These are phyloP conservation scores for Lepisosteus osseus DNA, from an alignment of 2,113 vertebrate genomes.

Conservation along the genomic window DNA sequence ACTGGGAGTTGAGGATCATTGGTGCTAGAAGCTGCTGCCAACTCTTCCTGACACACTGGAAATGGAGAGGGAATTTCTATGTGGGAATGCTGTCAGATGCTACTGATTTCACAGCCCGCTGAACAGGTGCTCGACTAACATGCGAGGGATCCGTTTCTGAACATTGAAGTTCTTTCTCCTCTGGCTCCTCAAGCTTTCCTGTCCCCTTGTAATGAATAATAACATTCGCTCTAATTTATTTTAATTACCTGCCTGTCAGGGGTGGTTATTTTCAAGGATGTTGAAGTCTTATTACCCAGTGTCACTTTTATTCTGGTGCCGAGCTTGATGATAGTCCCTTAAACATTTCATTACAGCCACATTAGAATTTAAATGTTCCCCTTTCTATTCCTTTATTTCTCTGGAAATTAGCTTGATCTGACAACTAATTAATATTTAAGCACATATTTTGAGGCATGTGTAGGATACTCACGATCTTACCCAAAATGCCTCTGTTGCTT, in stretches of 20 bases:
- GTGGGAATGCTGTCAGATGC: constrained; percentile 36
- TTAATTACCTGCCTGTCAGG: constrained; percentile 59
- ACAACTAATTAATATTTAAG: constrained; percentile 47
- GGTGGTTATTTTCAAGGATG: constrained; percentile 57
- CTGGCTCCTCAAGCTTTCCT: constrained; percentile 21
- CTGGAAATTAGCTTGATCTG: constrained; percentile 23
- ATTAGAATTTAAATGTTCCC: constrained; percentile 39
- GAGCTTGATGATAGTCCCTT: constrained; percentile 60
- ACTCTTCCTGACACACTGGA: no score
- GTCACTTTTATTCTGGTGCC: constrained; percentile 53
- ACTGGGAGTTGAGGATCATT: neutral
- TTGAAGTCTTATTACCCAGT: constrained; percentile 57
- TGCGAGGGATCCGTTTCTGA: constrained; percentile 17
- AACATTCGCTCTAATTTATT: constrained; percentile 51
- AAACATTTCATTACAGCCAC: constrained; percentile 41
- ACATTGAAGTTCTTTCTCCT: neutral
- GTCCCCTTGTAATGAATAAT: constrained; percentile 57
- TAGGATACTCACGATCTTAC: constrained; percentile 19
- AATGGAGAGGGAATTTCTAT: constrained; percentile 6
- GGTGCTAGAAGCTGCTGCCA: no score
- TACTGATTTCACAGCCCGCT: constrained; percentile 37
- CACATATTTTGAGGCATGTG: constrained; percentile 30
- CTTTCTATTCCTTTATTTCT: constrained; percentile 26
- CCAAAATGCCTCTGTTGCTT: constrained; percentile 34
- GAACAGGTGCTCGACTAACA: constrained; percentile 27